phyloP scores from a whole-genome alignment of 1,140 invertebrate species.

The Lucilia cuprina region DNA sequence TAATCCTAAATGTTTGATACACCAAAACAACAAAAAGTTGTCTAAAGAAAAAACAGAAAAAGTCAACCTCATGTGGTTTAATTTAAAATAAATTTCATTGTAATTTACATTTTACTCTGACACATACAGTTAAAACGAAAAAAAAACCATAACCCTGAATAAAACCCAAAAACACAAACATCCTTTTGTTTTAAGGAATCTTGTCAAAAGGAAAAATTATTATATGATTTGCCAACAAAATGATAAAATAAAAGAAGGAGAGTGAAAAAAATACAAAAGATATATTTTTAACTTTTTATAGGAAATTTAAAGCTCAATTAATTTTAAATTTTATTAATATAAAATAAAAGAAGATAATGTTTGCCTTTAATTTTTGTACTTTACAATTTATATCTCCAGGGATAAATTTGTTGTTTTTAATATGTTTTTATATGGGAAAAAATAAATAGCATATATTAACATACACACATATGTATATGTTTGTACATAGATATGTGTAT shows the following conservation, averaged over 20 bases:
- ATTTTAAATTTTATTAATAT: background rate
- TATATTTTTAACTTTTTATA: background rate
- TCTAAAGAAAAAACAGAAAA: background rate
- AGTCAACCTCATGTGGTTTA: constrained; percentile 1
- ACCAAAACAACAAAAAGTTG: background rate
- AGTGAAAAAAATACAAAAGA: background rate
- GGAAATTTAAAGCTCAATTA: background rate
- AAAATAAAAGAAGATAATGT: background rate
- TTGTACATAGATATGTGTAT: too few species aligned
- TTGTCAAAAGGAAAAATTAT: background rate
- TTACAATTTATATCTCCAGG: background rate
- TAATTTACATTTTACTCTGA: background rate
- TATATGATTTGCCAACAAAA: background rate
- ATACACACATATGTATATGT: too few species aligned
- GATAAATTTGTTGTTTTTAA: constrained; percentile 4
- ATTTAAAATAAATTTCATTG: background rate
- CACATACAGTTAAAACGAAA: too few species aligned
- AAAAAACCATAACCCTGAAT: too few species aligned
- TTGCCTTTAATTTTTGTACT: background rate
- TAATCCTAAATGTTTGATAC: background rate
- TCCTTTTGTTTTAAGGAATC: background rate
- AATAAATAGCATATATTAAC: background rate
- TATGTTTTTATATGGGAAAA: background rate
- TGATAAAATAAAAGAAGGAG: background rate
- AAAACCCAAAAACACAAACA: background rate